Base-by-base conservation (phyloP, 53 echinoderm and acorn worm genomes). In the Astropecten irregularis region DNA sequence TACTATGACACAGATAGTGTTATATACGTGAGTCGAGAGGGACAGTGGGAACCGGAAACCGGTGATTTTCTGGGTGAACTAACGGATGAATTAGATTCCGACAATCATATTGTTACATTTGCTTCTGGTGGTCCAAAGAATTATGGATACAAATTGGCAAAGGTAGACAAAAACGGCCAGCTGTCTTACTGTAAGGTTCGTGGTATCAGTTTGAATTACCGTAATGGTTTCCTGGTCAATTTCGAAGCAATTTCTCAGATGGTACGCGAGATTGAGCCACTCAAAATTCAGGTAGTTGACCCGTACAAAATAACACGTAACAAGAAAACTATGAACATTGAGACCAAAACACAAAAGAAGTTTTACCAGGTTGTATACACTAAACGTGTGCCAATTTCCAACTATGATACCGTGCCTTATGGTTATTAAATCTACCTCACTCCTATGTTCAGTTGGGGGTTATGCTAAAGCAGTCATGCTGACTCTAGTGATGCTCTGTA, bases 1-100 rank as follows among this genome's bases (percentile, higher is more conserved):
- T 87, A 91, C 42, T 88, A 77, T 52, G 84, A 91, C 42, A 92
- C 92, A 0, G 88, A 92, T 34, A 84, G 84, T 40, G 54, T 85
- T 0, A 56, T 92, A 2, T 92, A 84, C 54, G 21, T 84, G 0
- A 64, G 71, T 14, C 71, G 56, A 34, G 57, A 42, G 10, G 85
- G 88, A 3, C 55, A 44, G 1, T 85, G 84, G 60, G 38, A 86
- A 34, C 85, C 81, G 4, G 52, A 65, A 1, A 23, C 64, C 1
- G 82, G 92, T 11, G 62, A 60, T 19, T 88, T 57, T 64, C 29
- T 88, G 25, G 88, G 88, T 15, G 88, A 84, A 21, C 53, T 92
- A 62, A 92, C 88, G 9, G 76, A 88, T 53, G 88, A 91, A 54
- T 54, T 92, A 22, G 22, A 13, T 1, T 40, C 71, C 3, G 92